These are phyloP conservation scores for Cosmia pyralina DNA, from an alignment of 2,888 invertebrate species.

Conservation along the genomic window DNA sequence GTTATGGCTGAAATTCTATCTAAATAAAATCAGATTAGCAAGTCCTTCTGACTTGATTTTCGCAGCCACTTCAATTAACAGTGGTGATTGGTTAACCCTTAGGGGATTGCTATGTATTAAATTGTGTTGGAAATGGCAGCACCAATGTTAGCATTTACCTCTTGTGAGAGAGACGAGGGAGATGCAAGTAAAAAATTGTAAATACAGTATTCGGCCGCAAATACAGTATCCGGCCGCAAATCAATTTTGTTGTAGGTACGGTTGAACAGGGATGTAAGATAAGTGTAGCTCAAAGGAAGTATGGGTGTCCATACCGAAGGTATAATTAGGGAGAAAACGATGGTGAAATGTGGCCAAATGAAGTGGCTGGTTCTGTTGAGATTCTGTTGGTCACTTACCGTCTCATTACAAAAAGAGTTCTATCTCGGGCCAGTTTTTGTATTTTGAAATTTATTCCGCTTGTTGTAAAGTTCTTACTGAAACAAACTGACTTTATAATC, in stretches of 20 bases:
- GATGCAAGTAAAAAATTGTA: background rate
- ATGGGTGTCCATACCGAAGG: conserved; percentile 1
- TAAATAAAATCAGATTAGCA: background rate
- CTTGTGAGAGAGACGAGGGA: conserved; percentile 4
- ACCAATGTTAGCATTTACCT: background rate
- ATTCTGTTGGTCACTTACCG: background rate
- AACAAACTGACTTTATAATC: too few species aligned
- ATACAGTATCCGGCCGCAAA: background rate
- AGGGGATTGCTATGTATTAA: background rate
- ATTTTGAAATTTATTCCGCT: too few species aligned
- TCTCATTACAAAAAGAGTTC: too few species aligned
- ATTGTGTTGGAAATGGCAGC: conserved; percentile 3
- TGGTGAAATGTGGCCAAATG: conserved; percentile 9
- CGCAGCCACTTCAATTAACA: background rate
- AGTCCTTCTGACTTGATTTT: background rate
- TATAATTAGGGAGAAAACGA: background rate
- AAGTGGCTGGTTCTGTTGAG: conserved; percentile 9
- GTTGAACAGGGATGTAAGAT: conserved; percentile 48
- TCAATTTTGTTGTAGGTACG: conserved; percentile 24
- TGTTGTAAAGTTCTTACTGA: too few species aligned
- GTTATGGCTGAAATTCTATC: background rate
- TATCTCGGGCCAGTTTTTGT: too few species aligned
- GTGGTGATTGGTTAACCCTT: background rate
- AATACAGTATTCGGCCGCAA: background rate
- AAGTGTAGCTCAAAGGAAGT: conserved; percentile 36